These are phyloP conservation scores for Hypsopygia costalis DNA, from an alignment of 2,888 invertebrate species.

Conservation along the genomic window DNA sequence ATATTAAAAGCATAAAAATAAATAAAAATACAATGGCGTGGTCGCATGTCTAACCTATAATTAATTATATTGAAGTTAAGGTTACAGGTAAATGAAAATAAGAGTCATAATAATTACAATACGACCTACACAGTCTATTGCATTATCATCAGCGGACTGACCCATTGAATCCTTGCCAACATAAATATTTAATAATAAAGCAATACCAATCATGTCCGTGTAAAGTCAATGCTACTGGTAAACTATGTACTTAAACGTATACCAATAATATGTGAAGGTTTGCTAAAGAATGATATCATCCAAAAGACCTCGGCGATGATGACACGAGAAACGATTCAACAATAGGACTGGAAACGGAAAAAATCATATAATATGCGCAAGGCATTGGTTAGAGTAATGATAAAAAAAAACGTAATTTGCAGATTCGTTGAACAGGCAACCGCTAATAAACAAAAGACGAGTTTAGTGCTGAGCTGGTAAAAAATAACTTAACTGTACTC, in stretches of 20 bases:
- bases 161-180: background rate
- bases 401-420: slow-evolving; percentile 21
- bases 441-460: slow-evolving; percentile 4
- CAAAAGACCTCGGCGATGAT: slow-evolving; percentile 48
- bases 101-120: slow-evolving; percentile 2
- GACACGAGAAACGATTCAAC: slow-evolving; percentile 61
- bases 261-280: slow-evolving; percentile 44
- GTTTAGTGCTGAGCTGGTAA: background rate
- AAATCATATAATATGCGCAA: slow-evolving; percentile 13
- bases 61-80: background rate
- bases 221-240: slow-evolving; percentile 11
- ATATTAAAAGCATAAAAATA: slow-evolving; percentile 8
- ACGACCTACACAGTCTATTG: background rate
- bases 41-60: background rate
- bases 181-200: slow-evolving; percentile 1
- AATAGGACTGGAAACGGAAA: slow-evolving; percentile 24
- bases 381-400: slow-evolving; percentile 5
- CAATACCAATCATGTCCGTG: slow-evolving; percentile 19
- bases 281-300: slow-evolving; percentile 61
- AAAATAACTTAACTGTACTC: background rate
- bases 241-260: slow-evolving; percentile 27
- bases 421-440: slow-evolving; percentile 6
- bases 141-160: slow-evolving; percentile 6
- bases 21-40: background rate
- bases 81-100: background rate